Evolutionary conservation across 2,888 invertebrate genomes (phyloP), one percentile per base, ranked within the genome.

Genomic region (Epistrophella euchroma): DNA sequence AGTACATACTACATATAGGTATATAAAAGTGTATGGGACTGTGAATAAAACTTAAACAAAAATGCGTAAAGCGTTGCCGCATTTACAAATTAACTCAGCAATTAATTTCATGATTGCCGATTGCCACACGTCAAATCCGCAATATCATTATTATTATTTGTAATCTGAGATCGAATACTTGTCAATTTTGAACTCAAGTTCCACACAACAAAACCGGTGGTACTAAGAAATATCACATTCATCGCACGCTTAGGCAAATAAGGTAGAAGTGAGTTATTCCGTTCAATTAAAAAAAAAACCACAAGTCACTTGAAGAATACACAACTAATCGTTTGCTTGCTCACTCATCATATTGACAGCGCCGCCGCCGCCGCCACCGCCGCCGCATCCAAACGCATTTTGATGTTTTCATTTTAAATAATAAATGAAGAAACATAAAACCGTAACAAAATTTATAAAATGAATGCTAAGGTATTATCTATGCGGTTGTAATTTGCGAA

Each of bases 91-190:
- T 76, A 81, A 74, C 72, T 25, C 56, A 68, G 47, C 81, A 85
- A 85, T 85, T 85, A 85, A 77, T 76, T 81, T 81, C 68, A 85
- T 70, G 76, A 73, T 81, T 81, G 72, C 81, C 85, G 76, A 73
- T 81, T 81, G 72, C 81, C 85, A 77, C 85, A 85, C 76, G 76
- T 72, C 85, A 80, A 78, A 85, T 66, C 60, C 60, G 72, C 66
- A 66, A 72, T 60, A 79, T 74, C 71, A 47, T 79, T 58, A 72
- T 40, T 43, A 25, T 47, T 32, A 2, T 50, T 68, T 68, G 74
- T 77, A 81, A 81, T 68, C 73, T 32, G 76, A 85, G 76, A 81
- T 76, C 71, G 72, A 71, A 85, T 22, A 45, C 17, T 66, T 62
- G 45, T 43, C 76, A 60, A 35, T 32, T 19, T 50, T 56, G 19